Conservation (phyloP, 2,113 vertebrate species). For the Pungitius pungitius region DNA sequence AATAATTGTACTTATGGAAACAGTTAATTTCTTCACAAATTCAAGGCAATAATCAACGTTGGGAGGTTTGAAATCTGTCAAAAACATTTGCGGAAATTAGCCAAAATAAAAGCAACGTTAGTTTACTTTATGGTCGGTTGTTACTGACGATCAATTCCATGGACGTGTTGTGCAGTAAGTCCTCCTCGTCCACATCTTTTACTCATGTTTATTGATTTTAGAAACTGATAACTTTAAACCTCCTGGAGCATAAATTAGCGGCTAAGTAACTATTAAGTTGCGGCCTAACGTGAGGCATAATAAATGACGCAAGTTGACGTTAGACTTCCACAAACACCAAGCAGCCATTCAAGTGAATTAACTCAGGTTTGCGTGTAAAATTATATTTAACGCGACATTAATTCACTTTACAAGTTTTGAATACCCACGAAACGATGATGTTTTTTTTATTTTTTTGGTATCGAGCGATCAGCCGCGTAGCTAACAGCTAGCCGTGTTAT, state of each 20-base stretch:
- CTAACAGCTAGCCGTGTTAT: constrained; percentile 55
- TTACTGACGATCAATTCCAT: not conserved
- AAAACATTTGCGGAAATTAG: not conserved
- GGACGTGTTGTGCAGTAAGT: not conserved
- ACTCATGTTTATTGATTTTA: too few species aligned
- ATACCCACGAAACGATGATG: rapidly evolving
- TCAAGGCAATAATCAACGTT: not conserved
- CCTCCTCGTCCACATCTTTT: too few species aligned
- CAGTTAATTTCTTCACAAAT: not conserved
- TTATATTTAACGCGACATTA: not conserved
- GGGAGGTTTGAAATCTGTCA: not conserved
- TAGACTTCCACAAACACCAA: not conserved
- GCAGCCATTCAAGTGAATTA: not conserved
- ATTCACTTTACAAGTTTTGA: rapidly evolving
- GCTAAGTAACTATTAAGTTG: not conserved
- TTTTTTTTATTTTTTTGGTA: not conserved
- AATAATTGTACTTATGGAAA: not conserved
- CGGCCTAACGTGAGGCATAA: constrained; percentile 42
- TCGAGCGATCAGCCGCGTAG: constrained; percentile 22
- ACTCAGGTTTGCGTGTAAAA: not conserved
- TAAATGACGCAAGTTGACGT: too few species aligned
- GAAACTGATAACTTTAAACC: rapidly evolving
- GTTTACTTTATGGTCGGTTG: not conserved
- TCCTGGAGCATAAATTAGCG: too few species aligned
- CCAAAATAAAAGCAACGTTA: not conserved